Evolutionary conservation across 1,140 invertebrate species (phyloP).

Genomic region (Macrostomum lignano): DNA sequence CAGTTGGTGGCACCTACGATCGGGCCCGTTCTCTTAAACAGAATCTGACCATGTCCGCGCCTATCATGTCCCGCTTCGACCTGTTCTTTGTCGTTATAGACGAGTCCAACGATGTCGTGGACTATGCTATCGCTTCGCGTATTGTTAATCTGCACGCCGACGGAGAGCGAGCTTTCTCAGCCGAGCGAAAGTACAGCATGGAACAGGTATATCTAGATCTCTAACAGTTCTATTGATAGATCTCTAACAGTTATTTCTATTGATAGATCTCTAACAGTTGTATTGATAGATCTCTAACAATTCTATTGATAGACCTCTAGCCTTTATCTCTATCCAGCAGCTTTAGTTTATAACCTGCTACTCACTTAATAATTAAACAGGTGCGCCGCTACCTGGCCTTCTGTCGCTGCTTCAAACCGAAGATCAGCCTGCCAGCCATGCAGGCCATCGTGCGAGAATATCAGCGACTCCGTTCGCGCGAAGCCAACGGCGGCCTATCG

Average conservation of each 20-base stretch:
- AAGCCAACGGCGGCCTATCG: slow-evolving; percentile 39
- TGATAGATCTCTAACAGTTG: too few relatives aligned
- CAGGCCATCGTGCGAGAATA: slow-evolving; percentile 64
- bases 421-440: slow-evolving; percentile 38
- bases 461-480: slow-evolving; percentile 49
- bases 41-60: slow-evolving; percentile 66
- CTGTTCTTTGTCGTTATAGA: slow-evolving; percentile 90
- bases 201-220: too few relatives aligned
- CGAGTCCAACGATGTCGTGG: slow-evolving; percentile 64
- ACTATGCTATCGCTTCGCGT: slow-evolving; percentile 75
- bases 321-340: too few relatives aligned
- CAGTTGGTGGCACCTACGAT: slow-evolving; percentile 76
- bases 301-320: too few relatives aligned
- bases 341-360: too few relatives aligned
- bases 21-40: slow-evolving; percentile 68
- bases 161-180: too few relatives aligned
- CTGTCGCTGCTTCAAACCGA: slow-evolving; percentile 74
- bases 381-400: slow-evolving; percentile 77
- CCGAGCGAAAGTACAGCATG: too few relatives aligned
- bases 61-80: slow-evolving; percentile 97
- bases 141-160: slow-evolving; percentile 62
- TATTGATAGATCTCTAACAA: too few relatives aligned
- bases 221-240: too few relatives aligned
- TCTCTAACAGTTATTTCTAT: slow-evolving; percentile 34
- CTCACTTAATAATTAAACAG: too few relatives aligned